A percentile compares a stretch with the other conserved stretches of the same genome.
These are phyloP conservation scores for Dufourea novaeangliae DNA, from an alignment of 1,140 invertebrate species.

Conservation along the genomic window DNA sequence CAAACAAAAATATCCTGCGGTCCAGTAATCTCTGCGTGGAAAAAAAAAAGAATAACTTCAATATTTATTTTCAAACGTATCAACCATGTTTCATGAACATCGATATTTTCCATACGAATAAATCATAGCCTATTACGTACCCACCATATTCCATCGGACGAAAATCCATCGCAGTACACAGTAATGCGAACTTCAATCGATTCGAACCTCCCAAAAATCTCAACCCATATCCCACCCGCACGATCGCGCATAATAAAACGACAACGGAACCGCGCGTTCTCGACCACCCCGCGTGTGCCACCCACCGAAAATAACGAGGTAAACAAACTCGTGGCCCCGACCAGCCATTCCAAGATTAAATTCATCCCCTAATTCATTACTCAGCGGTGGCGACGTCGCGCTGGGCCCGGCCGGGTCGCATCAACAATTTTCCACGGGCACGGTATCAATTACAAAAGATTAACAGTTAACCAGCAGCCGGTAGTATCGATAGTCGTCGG, in stretches of 20 bases:
- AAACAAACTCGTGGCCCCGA: slow-evolving; percentile 21
- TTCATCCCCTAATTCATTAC: slow-evolving; percentile 50
- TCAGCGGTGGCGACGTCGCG: neutral
- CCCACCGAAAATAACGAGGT: slow-evolving; percentile 36
- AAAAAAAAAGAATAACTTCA: neutral
- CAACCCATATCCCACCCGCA: neutral
- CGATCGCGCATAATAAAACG: neutral
- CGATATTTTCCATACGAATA: neutral
- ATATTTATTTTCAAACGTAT: neutral
- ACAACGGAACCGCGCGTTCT: neutral
- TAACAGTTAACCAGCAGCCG: slow-evolving; percentile 29
- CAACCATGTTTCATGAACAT: neutral
- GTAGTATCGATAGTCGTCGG: slow-evolving; percentile 55
- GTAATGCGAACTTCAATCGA: slow-evolving; percentile 5
- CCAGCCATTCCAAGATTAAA: slow-evolving; percentile 48
- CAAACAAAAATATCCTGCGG: neutral
- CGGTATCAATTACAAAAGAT: slow-evolving; percentile 34
- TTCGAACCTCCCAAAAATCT: slow-evolving; percentile 1
- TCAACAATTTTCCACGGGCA: slow-evolving; percentile 29
- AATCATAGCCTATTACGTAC: neutral
- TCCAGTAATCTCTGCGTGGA: neutral
- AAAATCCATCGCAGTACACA: neutral
- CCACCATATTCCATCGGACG: neutral
- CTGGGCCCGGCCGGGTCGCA: neutral
- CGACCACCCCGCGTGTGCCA: neutral